A percentile compares a stretch with the other conserved stretches of the same genome.
Conservation (phyloP, 2,113 vertebrate genomes). For the Ovibos moschatus region DNA sequence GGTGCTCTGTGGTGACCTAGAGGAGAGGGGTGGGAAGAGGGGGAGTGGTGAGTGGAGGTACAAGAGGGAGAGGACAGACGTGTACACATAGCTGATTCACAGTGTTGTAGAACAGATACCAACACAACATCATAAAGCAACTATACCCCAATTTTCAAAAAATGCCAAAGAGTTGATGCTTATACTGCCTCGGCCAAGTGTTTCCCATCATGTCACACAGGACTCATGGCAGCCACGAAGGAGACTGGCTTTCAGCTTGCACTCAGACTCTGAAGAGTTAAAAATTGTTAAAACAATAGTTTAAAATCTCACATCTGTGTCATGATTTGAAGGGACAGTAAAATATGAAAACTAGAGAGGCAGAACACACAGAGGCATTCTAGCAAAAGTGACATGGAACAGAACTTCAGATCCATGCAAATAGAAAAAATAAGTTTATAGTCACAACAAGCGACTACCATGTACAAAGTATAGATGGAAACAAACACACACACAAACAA, state of each 20-base stretch:
- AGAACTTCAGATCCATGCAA: not conserved
- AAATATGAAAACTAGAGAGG: not conserved
- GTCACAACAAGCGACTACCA: not conserved
- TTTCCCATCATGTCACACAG: not conserved
- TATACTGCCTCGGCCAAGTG: too few species aligned
- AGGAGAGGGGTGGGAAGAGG: not conserved
- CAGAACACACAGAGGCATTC: not conserved
- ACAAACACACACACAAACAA: not conserved
- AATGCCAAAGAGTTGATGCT: not conserved
- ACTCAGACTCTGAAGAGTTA: not conserved
- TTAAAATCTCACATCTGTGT: not conserved
- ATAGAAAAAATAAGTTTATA: not conserved
- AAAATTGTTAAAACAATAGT: not conserved
- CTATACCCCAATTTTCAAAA: not conserved
- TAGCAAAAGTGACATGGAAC: not conserved
- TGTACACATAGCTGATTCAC: not conserved
- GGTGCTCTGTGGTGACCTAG: not conserved
- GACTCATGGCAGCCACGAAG: fast-evolving
- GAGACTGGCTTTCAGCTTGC: not conserved
- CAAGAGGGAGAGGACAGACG: not conserved
- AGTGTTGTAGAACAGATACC: not conserved
- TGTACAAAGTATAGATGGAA: not conserved
- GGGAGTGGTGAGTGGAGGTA: not conserved
- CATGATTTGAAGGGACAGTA: not conserved
- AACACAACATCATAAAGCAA: not conserved